Base-by-base conservation (phyloP, 2,797 vertebrate species). In the Acanthiza pusilla region DNA sequence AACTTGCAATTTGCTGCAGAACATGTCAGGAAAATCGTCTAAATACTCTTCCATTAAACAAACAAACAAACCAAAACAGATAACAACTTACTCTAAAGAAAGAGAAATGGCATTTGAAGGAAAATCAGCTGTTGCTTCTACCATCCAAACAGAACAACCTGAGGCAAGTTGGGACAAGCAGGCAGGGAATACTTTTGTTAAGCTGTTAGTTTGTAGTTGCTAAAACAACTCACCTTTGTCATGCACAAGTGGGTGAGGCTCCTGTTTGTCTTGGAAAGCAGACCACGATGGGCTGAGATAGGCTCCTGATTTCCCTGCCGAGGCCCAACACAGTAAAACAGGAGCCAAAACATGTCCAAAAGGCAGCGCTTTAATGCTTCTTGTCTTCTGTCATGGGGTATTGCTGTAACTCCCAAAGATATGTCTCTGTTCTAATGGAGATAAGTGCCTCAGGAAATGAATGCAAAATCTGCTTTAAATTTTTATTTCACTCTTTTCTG, bases 361-460 rank as follows among this genome's bases (percentile, higher is more conserved):
- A 92, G 58, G 51, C 87, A 92, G 72, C 0, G 0, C 34, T 91
- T 86, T 70, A 90, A 50, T 95, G 85, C 29, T 86, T 45, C 76
- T 63, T 63, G 51, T 79, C 63, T 81, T 84, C 87, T 53, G 62
- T 91, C 82, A 10, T 0, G 63, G 70, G 58, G 13, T 82, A 88
- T 36, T 84, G 79, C 92, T 90, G 70, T 73, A 81, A 67, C 70
- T 93, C 74, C 48, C 77, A 34, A n/a, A 85, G 54, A 91, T 34
- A 45, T 0, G 16, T 88, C 85, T 94, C 88, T 83, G 86, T 76
- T 95, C 89, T 97, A 97, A 96, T 97, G 97, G 94, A 96, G 76
- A 48, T 87, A 95, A 97, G 90, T 76, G 60, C 87, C 97, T 93
- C 94, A 91, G 96, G 85, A 96, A 95, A 76, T 30, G 18, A 83